phyloP scores from a whole-genome alignment of 2,888 invertebrate genomes.

The Morpho achilles region DNA sequence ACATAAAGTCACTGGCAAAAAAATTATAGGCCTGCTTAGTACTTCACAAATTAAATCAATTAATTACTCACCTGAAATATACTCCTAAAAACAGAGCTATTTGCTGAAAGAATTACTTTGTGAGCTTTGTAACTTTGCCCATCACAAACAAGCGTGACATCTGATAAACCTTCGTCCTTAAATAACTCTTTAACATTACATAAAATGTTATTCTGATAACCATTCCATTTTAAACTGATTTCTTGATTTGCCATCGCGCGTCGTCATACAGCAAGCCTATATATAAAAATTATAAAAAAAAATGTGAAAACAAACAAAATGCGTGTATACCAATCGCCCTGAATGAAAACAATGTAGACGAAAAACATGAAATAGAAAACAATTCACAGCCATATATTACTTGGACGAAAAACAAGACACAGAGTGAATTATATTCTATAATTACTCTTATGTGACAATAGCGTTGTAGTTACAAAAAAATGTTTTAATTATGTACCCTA shows the following conservation, averaged over 20 bases:
- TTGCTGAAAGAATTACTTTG: conserved; percentile 83
- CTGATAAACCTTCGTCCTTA: conserved; percentile 82
- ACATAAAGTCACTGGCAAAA: conserved; percentile 7
- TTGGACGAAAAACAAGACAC: too few relatives aligned
- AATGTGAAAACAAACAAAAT: conserved; percentile 33
- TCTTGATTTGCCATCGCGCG: conserved; percentile 73
- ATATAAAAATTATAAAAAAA: conserved; percentile 17
- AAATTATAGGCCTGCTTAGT: conserved; percentile 3
- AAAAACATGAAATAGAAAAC: too few relatives aligned
- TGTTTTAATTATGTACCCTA: not conserved
- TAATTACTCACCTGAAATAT: conserved; percentile 77
- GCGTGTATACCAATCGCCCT: conserved; percentile 11
- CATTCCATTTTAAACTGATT: conserved; percentile 85
- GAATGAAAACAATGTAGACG: conserved; percentile 27
- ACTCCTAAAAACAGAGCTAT: conserved; percentile 82
- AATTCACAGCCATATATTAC: too few relatives aligned
- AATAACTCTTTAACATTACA: conserved; percentile 81
- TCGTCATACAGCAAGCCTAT: conserved; percentile 36
- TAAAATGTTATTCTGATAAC: conserved; percentile 82
- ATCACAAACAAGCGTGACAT: conserved; percentile 83
- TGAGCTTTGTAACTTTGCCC: conserved; percentile 83
- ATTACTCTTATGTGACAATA: too few relatives aligned
- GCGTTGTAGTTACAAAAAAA: conserved; percentile 23
- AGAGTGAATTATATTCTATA: too few relatives aligned
- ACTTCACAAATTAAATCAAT: conserved; percentile 1